Percentiles rank a stretch among this genome's conserved stretches.
Evolutionary conservation across 2,888 invertebrate genomes (phyloP).

Genomic region (Hofmannophila pseudospretella): DNA sequence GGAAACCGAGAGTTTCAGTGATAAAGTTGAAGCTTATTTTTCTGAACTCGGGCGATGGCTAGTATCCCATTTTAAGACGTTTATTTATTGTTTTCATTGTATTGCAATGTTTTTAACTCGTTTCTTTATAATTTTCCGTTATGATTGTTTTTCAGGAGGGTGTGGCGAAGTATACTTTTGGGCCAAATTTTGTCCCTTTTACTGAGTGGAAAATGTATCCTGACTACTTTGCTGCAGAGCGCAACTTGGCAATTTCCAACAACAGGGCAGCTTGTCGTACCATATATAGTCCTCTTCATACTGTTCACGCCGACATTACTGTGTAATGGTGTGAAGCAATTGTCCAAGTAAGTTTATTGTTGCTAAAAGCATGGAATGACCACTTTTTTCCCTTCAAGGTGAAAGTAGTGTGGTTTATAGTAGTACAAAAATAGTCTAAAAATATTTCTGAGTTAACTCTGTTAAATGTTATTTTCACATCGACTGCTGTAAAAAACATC

Average conservation of each 20-base stretch:
- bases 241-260: conserved; percentile 84
- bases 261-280: conserved; percentile 88
- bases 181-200: conserved; percentile 87
- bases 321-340: conserved; percentile 81
- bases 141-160: no score
- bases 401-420: no score
- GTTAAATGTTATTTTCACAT: no score
- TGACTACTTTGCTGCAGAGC: conserved; percentile 84
- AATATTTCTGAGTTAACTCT: no score
- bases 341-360: conserved; percentile 77
- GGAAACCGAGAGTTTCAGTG: conserved; percentile 77
- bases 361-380: no score
- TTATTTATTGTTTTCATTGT: conserved; percentile 12
- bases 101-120: conserved; percentile 3
- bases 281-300: conserved; percentile 86
- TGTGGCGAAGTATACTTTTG: conserved; percentile 84
- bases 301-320: conserved; percentile 87
- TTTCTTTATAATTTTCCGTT: conserved; percentile 24
- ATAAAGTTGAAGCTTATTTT: conserved; percentile 82
- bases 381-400: neutral
- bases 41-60: conserved; percentile 84
- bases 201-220: conserved; percentile 86
- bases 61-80: conserved; percentile 35
- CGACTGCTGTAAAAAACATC: no score
- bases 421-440: no score